phyloP scores from a whole-genome alignment of 2,888 invertebrate species.

The Drosophila robusta region DNA sequence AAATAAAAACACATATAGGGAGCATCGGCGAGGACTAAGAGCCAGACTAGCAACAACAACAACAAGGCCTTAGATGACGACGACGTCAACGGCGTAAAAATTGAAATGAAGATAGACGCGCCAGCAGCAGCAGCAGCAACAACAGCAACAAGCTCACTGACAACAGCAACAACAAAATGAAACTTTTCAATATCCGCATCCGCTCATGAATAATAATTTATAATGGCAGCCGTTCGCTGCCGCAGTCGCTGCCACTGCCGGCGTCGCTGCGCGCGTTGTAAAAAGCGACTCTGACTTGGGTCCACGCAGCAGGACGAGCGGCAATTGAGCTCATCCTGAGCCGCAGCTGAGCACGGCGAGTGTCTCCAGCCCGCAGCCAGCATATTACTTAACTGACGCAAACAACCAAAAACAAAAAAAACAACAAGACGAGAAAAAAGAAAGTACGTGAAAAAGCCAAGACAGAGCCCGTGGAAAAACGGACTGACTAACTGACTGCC shows the following conservation, averaged over 20 bases:
- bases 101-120: constrained; percentile 71
- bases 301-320: constrained; percentile 14
- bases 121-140: constrained; percentile 7
- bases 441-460: constrained; percentile 12
- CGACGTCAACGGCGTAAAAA: constrained; percentile 64
- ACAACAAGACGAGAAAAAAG: not conserved
- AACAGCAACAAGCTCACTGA: constrained; percentile 14
- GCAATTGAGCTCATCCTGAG: constrained; percentile 35
- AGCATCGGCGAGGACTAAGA: constrained; percentile 22
- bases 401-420: constrained; percentile 29
- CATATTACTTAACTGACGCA: constrained; percentile 54
- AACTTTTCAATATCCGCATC: constrained; percentile 79
- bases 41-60: constrained; percentile 32
- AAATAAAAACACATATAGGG: constrained; percentile 13
- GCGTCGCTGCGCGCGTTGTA: not conserved
- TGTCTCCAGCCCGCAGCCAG: constrained; percentile 35
- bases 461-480: constrained; percentile 6
- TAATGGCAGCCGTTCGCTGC: constrained; percentile 64
- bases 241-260: constrained; percentile 7
- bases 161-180: constrained; percentile 61
- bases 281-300: constrained; percentile 5
- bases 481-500: constrained; percentile 19
- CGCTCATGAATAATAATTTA: constrained; percentile 79
- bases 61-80: constrained; percentile 41
- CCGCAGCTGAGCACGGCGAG: constrained; percentile 30